phyloP scores from a whole-genome alignment of 2,888 invertebrate genomes.

The Drosophila melanosoma region DNA sequence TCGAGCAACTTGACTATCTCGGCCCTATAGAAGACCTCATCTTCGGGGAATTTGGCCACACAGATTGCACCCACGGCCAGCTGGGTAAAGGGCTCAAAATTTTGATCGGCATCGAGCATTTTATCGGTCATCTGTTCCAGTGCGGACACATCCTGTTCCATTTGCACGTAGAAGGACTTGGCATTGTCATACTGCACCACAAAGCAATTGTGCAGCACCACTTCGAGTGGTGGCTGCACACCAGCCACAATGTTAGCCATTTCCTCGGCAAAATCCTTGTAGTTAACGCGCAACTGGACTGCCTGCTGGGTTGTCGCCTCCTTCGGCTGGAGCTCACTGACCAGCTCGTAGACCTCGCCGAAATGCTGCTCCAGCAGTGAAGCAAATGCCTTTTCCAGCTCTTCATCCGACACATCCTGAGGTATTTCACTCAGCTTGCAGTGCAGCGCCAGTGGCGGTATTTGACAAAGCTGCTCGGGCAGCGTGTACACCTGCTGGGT shows the following conservation, averaged over 20 bases:
- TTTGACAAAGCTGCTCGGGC: constrained; percentile 86
- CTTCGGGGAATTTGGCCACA: constrained; percentile 92
- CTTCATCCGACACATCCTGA: constrained; percentile 49
- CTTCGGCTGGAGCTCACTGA: constrained; percentile 85
- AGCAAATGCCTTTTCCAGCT: constrained; percentile 78
- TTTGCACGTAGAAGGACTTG: constrained; percentile 91
- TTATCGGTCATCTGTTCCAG: constrained; percentile 82
- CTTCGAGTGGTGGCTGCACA: constrained; percentile 81
- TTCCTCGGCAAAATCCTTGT: constrained; percentile 86
- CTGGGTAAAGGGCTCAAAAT: constrained; percentile 68
- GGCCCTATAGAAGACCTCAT: constrained; percentile 96
- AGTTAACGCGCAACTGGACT: constrained; percentile 87
- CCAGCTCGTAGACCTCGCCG: constrained; percentile 87
- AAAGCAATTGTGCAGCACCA: constrained; percentile 86
- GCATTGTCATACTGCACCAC: constrained; percentile 89
- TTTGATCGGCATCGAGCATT: constrained; percentile 79
- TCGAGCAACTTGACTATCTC: constrained; percentile 88
- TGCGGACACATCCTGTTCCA: constrained; percentile 84
- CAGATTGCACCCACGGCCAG: constrained; percentile 87
- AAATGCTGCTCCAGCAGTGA: constrained; percentile 86
- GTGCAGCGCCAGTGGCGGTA: constrained; percentile 78
- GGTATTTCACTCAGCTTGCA: constrained; percentile 77
- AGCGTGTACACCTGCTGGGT: constrained; percentile 86
- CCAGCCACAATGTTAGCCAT: constrained; percentile 78
- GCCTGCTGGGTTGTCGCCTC: constrained; percentile 85